Conservation (phyloP, 1,140 invertebrate species). For the Helicorthomorpha holstii region DNA sequence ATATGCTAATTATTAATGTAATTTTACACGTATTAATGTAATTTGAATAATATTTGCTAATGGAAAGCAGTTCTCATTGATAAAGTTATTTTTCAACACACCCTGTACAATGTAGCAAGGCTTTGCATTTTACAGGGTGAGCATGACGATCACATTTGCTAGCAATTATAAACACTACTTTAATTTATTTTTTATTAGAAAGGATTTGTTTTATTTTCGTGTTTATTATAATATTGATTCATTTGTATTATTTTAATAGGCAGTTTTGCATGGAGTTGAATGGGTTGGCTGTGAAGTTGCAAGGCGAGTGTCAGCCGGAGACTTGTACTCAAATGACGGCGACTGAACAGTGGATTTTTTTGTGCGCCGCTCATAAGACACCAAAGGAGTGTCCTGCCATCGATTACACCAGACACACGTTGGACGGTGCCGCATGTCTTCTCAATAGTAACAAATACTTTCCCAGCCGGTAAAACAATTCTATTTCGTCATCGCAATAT, state of each 20-base stretch:
- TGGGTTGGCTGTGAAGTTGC: conserved; percentile 73
- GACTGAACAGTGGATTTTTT: conserved; percentile 99
- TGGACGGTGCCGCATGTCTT: conserved; percentile 95
- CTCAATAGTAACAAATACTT: conserved; percentile 99
- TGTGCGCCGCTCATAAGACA: conserved; percentile 99
- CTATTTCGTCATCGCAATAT: neutral
- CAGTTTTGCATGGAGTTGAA: conserved; percentile 99
- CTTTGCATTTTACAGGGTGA: too few relatives aligned
- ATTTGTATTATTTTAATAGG: conserved; percentile 44
- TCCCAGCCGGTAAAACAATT: conserved; percentile 59
- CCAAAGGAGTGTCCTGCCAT: conserved; percentile 99
- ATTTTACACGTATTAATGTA: too few relatives aligned
- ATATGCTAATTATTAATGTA: too few relatives aligned
- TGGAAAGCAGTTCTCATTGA: too few relatives aligned
- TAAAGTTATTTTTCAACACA: too few relatives aligned
- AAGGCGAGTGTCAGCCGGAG: conserved; percentile 82
- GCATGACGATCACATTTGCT: too few relatives aligned
- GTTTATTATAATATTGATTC: too few relatives aligned
- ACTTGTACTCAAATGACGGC: conserved; percentile 99
- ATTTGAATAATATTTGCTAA: too few relatives aligned
- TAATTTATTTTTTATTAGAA: too few relatives aligned
- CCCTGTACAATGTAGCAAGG: neutral
- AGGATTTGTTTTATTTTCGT: too few relatives aligned
- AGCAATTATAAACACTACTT: neutral
- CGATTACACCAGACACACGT: conserved; percentile 97